Percentiles rank a stretch among this genome's conserved stretches.
phyloP scores from a whole-genome alignment of 1,140 invertebrate species.

The Pristionchus pacificus region DNA sequence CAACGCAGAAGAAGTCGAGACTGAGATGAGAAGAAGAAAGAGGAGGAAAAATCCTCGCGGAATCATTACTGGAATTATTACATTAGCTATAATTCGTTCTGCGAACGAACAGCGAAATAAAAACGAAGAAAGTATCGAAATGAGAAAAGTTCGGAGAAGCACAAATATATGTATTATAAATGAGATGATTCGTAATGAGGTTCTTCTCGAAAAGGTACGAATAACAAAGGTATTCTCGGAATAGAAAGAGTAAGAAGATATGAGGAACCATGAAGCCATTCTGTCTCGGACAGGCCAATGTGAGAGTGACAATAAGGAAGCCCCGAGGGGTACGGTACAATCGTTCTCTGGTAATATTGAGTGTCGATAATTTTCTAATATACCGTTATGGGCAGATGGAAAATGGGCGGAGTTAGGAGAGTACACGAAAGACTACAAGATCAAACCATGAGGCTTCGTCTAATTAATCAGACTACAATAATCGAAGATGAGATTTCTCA shows the following conservation, averaged over 20 bases:
- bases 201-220: no score
- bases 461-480: background rate
- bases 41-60: background rate
- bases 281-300: no score
- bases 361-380: no score
- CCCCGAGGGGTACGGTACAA: no score
- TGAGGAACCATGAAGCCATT: no score
- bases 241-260: constrained; percentile 1
- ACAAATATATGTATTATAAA: no score
- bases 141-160: no score
- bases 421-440: background rate
- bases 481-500: no score
- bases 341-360: no score
- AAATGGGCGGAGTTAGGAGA: constrained; percentile 1
- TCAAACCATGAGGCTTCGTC: background rate
- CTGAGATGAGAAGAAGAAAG: constrained; percentile 23
- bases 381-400: no score
- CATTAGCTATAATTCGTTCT: background rate
- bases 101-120: background rate
- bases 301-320: no score
- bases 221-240: background rate
- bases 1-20: background rate
- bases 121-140: background rate
- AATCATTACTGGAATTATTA: constrained; percentile 2
- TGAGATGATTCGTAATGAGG: no score